These are phyloP conservation scores for Peucedramus taeniatus DNA, from an alignment of 2,113 vertebrate species.

Conservation along the genomic window DNA sequence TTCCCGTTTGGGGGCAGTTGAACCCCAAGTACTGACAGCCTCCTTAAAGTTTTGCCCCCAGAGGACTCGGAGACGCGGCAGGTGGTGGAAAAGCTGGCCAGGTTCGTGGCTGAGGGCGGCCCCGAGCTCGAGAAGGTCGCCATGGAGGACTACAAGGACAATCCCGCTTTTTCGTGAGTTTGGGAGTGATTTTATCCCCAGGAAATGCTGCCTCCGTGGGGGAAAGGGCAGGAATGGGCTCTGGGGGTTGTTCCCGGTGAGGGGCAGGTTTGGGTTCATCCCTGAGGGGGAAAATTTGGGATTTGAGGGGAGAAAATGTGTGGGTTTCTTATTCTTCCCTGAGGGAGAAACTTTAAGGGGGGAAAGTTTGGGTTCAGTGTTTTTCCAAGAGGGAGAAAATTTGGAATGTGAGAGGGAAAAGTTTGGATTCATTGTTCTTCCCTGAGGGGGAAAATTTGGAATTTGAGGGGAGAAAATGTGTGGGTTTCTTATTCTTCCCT, in stretches of 20 bases:
- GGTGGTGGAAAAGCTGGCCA: conserved; percentile 94
- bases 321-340: too few species aligned
- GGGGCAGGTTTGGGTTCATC: fast-evolving
- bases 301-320: not conserved
- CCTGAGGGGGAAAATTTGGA: not conserved
- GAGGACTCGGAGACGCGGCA: conserved; percentile 89
- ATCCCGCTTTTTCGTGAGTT: conserved; percentile 91
- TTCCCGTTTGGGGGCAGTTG: conserved; percentile 79
- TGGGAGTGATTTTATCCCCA: fast-evolving
- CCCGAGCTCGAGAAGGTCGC: conserved; percentile 89
- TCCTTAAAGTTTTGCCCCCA: conserved; percentile 99
- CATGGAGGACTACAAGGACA: conserved; percentile 91
- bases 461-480: too few species aligned
- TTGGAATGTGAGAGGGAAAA: not conserved
- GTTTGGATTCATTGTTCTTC: too few species aligned
- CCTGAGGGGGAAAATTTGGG: not conserved
- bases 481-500: too few species aligned
- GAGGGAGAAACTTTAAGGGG: too few species aligned
- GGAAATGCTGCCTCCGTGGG: fast-evolving
- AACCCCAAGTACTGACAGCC: conserved; percentile 92
- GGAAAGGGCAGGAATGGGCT: fast-evolving
- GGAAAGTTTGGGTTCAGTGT: too few species aligned
- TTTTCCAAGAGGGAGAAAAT: too few species aligned
- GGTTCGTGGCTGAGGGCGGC: conserved; percentile 93
- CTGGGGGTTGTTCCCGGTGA: fast-evolving